These are phyloP conservation scores for Bothrops jararaca DNA, from an alignment of 2,113 vertebrate genomes.

Conservation along the genomic window DNA sequence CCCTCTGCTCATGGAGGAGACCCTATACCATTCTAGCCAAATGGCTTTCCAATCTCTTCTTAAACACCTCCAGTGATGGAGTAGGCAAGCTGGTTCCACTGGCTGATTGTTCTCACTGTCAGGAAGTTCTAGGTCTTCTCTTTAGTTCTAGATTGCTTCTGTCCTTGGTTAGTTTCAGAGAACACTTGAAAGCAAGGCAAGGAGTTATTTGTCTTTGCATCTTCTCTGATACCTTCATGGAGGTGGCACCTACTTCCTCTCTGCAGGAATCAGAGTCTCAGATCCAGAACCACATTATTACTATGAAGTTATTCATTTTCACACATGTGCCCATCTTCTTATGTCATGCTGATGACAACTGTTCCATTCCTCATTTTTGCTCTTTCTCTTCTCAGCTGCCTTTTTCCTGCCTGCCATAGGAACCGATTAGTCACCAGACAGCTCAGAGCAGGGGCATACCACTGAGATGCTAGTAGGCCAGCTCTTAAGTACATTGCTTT, in stretches of 20 bases:
- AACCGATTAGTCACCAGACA: constrained; percentile 64
- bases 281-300: not conserved
- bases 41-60: too few species aligned
- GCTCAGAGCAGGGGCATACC: constrained; percentile 58
- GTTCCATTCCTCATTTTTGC: not conserved
- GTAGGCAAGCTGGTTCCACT: too few species aligned
- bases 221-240: too few species aligned
- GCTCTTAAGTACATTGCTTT: not conserved
- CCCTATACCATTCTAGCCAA: too few species aligned
- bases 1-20: too few species aligned
- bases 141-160: too few species aligned
- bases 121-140: too few species aligned
- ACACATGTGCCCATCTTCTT: not conserved
- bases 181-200: not conserved
- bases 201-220: not conserved
- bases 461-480: constrained; percentile 68
- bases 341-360: not conserved
- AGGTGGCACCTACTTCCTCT: not conserved
- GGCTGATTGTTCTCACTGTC: too few species aligned
- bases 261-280: too few species aligned
- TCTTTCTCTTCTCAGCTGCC: constrained; percentile 9
- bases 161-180: not conserved
- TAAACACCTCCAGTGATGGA: too few species aligned
- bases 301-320: not conserved
- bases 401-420: constrained; percentile 34